phyloP scores from a whole-genome alignment of 2,888 invertebrate species.

The Trypoxylon attenuatum region DNA sequence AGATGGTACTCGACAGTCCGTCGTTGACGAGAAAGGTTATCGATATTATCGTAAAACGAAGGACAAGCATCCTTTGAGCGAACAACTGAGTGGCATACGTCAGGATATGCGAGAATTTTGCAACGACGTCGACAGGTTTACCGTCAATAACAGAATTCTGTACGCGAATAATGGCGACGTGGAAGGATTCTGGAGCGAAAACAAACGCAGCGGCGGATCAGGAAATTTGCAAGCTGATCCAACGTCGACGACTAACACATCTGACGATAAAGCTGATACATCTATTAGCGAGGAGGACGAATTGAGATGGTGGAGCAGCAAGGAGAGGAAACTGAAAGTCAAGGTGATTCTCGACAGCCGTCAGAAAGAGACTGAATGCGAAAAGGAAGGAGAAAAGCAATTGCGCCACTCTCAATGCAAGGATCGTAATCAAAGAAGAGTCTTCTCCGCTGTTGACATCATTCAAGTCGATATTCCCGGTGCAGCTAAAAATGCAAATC shows the following conservation, averaged over 20 bases:
- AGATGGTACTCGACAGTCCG: not conserved
- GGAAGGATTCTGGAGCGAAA: conserved; percentile 45
- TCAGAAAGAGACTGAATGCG: conserved; percentile 7
- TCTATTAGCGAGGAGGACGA: conserved; percentile 1
- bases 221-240: too few relatives aligned
- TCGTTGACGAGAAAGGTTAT: conserved; percentile 1
- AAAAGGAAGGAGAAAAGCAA: not conserved
- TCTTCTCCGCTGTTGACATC: not conserved
- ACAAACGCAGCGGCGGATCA: too few relatives aligned
- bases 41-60: conserved; percentile 20
- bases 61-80: conserved; percentile 20
- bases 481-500: not conserved
- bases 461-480: not conserved
- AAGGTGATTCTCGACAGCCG: conserved; percentile 23
- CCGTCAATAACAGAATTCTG: conserved; percentile 52
- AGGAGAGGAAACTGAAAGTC: conserved; percentile 32
- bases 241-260: too few relatives aligned
- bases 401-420: too few relatives aligned
- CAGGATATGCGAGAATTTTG: conserved; percentile 58
- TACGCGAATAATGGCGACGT: conserved; percentile 13
- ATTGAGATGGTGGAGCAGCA: conserved; percentile 36
- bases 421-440: not conserved
- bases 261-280: not conserved
- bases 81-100: conserved; percentile 53
- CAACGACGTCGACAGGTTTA: conserved; percentile 51